Evolutionary conservation across 2,113 vertebrate genomes (phyloP).

Genomic region (Galeopterus variegatus): DNA sequence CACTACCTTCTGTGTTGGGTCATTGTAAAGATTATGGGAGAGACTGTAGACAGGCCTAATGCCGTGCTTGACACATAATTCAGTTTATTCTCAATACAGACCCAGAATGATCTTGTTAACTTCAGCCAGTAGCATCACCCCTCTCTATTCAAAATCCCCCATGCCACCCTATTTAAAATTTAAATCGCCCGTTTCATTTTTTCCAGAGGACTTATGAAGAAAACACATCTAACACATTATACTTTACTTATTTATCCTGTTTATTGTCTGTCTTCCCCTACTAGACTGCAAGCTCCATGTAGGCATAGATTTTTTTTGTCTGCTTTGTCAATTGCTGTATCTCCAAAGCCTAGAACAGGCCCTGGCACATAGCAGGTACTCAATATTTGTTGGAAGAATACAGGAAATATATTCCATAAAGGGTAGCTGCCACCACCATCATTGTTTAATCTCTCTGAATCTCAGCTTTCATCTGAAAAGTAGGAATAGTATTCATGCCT

Average conservation of each 20-base stretch:
- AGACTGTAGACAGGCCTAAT: not conserved
- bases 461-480: not conserved
- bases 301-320: not conserved
- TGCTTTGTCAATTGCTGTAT: slow-evolving; percentile 14
- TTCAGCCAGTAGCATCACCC: not conserved
- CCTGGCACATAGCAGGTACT: not conserved
- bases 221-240: not conserved
- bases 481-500: not conserved
- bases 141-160: not conserved
- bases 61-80: not conserved
- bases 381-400: not conserved
- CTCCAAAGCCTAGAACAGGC: not conserved
- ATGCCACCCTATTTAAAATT: not conserved
- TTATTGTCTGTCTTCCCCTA: not conserved
- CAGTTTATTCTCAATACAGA: not conserved
- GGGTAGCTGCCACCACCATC: not conserved
- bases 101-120: not conserved
- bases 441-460: slow-evolving; percentile 5
- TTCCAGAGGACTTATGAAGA: slow-evolving; percentile 31
- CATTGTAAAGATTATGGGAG: not conserved
- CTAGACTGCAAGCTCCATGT: not conserved
- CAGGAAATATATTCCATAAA: not conserved
- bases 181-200: not conserved
- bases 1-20: not conserved
- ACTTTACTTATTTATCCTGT: slow-evolving; percentile 2